Percentiles rank a stretch among this genome's conserved stretches.
Evolutionary conservation across 2,797 vertebrate genomes (phyloP).

Genomic region (Arnoldichthys spilopterus): DNA sequence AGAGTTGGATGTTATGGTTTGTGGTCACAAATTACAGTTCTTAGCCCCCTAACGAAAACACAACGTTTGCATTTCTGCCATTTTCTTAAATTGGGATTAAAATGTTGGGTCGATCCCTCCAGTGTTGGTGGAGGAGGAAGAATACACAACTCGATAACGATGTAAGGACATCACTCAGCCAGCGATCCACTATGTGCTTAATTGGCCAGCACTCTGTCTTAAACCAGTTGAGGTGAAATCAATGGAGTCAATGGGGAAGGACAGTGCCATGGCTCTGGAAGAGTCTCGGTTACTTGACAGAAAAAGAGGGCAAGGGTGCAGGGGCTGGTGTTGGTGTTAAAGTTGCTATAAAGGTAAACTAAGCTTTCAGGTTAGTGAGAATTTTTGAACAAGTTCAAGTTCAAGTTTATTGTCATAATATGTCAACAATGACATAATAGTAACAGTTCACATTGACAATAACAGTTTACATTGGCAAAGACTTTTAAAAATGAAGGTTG

Average conservation of each 20-base stretch:
- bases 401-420: no score
- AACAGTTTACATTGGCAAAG: no score
- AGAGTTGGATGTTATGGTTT: conserved; percentile 35
- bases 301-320: background rate
- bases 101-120: conserved; percentile 61
- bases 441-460: no score
- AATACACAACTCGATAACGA: conserved; percentile 69
- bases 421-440: no score
- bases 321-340: background rate
- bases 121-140: conserved; percentile 55
- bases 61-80: conserved; percentile 67
- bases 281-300: conserved; percentile 12
- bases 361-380: background rate
- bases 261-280: conserved; percentile 9
- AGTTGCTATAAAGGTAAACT: background rate
- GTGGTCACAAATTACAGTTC: conserved; percentile 69
- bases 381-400: no score
- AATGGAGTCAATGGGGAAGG: conserved; percentile 60
- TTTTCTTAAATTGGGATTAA: conserved; percentile 67
- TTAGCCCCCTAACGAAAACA: conserved; percentile 59
- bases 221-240: conserved; percentile 67
- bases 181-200: conserved; percentile 67
- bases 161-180: conserved; percentile 60
- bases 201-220: conserved; percentile 69
- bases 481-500: no score